Percentiles rank a stretch among this genome's conserved stretches.
Conservation (phyloP, 1,140 invertebrate genomes). For the Anthonomus grandis region DNA sequence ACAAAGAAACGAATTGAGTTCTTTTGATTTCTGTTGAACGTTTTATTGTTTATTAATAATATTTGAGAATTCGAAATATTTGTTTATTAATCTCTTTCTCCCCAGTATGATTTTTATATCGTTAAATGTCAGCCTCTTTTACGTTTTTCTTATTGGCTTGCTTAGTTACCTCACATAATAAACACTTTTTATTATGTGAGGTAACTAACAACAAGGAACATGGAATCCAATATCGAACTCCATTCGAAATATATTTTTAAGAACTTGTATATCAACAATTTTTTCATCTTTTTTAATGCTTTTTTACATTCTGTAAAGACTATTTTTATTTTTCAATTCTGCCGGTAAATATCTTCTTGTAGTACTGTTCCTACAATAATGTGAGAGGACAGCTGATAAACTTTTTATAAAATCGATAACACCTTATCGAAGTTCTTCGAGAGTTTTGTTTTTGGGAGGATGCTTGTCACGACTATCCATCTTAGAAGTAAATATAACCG, state of each 20-base stretch:
- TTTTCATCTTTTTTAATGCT: conserved; percentile 2
- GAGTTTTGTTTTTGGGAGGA: conserved; percentile 13
- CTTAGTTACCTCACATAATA: conserved; percentile 5
- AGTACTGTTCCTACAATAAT: conserved; percentile 15
- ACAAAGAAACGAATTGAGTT: not conserved
- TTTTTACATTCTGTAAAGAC: conserved; percentile 8
- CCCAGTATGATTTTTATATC: not conserved
- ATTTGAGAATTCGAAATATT: not conserved
- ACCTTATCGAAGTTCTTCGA: conserved; percentile 6
- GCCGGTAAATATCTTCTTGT: conserved; percentile 14
- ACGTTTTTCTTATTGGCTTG: not conserved
- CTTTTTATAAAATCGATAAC: conserved; percentile 15
- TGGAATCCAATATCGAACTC: conserved; percentile 20
- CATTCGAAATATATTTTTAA: conserved; percentile 10
- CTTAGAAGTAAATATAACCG: conserved; percentile 4
- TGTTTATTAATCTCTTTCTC: not conserved
- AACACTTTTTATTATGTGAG: conserved; percentile 19
- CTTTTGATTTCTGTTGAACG: not conserved
- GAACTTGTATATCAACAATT: conserved; percentile 12
- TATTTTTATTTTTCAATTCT: conserved; percentile 10
- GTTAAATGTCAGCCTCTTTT: not conserved
- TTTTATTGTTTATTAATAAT: no score
- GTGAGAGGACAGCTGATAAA: conserved; percentile 15
- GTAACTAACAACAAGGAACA: no score
- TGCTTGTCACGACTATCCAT: conserved; percentile 8